phyloP scores from a whole-genome alignment of 2,113 vertebrate genomes.

The Brevimyrus niger region DNA sequence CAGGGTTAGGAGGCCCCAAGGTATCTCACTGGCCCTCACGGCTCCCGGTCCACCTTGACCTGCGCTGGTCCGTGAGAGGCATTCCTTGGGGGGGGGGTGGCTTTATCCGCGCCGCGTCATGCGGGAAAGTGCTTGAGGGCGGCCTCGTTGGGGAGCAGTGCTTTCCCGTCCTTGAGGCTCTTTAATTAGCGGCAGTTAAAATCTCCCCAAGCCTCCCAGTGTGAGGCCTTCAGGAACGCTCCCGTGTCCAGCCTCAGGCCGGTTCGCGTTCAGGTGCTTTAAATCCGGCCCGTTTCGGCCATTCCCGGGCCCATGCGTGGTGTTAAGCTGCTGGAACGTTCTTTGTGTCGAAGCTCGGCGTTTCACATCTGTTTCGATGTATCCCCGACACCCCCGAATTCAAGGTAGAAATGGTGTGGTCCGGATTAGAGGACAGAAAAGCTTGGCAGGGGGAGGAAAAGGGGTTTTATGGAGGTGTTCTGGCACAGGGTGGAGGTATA shows the following conservation, averaged over 20 bases:
- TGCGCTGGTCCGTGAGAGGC: background rate
- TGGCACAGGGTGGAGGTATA: constrained; percentile 14
- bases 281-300: background rate
- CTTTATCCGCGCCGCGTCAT: background rate
- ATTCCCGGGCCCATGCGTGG: background rate
- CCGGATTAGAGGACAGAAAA: background rate
- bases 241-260: background rate
- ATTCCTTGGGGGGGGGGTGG: background rate
- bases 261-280: background rate
- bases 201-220: background rate
- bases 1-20: background rate
- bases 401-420: background rate
- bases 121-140: constrained; percentile 5
- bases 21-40: background rate
- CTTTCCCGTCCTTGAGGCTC: background rate
- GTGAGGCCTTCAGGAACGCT: background rate
- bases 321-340: background rate
- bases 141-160: background rate
- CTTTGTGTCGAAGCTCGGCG: background rate
- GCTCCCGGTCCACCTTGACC: background rate
- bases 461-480: constrained; percentile 1
- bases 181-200: background rate
- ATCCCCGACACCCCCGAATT: background rate
- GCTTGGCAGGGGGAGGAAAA: background rate
- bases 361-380: background rate